These are phyloP conservation scores for Anneissia japonica DNA, from an alignment of 35 echinoderm and acorn worm species.

Conservation along the genomic window DNA sequence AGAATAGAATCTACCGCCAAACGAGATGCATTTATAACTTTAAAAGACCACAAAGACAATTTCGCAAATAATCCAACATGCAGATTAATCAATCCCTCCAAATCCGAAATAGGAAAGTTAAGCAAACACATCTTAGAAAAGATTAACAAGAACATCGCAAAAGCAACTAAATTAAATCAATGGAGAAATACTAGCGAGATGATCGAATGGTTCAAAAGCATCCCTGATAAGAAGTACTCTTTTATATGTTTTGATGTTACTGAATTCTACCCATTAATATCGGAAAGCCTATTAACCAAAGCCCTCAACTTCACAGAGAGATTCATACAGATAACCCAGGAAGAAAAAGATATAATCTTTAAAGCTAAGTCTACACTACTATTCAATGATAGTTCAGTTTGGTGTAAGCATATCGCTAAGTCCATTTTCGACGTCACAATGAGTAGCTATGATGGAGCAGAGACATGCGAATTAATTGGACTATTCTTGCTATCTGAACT, in stretches of 20 bases:
- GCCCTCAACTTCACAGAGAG: too few relatives aligned
- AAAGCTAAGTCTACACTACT: neutral
- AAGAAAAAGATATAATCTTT: neutral
- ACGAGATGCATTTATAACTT: neutral
- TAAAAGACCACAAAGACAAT: conserved; percentile 31
- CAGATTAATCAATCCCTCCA: conserved; percentile 13
- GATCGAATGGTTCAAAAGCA: neutral
- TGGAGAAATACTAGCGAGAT: neutral
- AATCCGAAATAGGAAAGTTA: conserved; percentile 13
- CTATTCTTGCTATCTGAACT: too few relatives aligned
- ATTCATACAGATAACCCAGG: too few relatives aligned
- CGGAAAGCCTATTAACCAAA: too few relatives aligned
- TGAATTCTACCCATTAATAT: too few relatives aligned
- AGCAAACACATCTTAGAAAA: neutral
- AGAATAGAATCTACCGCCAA: neutral
- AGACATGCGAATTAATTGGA: conserved; percentile 2
- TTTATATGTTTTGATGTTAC: too few relatives aligned
- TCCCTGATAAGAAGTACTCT: too few relatives aligned
- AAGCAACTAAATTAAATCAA: neutral
- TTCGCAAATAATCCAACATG: conserved; percentile 12
- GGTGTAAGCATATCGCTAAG: conserved; percentile 4
- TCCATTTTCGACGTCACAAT: neutral
- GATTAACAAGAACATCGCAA: neutral
- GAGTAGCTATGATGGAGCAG: neutral
- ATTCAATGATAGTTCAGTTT: neutral